Conservation (phyloP, 2,888 invertebrate species). For the Drosophila lacicola region DNA sequence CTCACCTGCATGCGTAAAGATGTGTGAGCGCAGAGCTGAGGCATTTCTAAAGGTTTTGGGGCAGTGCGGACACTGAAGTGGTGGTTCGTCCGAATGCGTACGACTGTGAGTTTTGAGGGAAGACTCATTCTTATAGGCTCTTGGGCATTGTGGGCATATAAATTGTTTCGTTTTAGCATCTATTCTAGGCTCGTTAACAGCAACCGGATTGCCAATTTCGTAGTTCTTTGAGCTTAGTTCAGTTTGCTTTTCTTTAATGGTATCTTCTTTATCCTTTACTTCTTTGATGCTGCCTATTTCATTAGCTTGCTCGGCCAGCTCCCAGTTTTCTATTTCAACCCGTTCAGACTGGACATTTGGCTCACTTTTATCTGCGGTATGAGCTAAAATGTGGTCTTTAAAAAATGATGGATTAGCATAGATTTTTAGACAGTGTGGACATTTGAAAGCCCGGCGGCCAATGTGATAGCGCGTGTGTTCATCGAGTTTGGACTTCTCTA, state of each 20-base stretch:
- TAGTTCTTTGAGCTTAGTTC: background rate
- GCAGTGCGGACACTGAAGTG: slow-evolving; percentile 47
- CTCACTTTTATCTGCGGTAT: background rate
- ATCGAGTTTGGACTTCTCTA: slow-evolving; percentile 27
- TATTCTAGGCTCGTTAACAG: background rate
- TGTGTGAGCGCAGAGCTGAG: slow-evolving; percentile 20
- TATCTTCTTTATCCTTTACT: slow-evolving; percentile 3
- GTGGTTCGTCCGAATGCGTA: slow-evolving; percentile 29
- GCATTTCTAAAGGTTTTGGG: slow-evolving; percentile 27
- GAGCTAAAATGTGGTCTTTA: slow-evolving; percentile 24
- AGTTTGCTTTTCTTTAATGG: background rate
- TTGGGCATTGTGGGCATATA: slow-evolving; percentile 30
- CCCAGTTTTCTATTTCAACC: slow-evolving; percentile 35
- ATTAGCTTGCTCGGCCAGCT: slow-evolving; percentile 13
- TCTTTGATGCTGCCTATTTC: slow-evolving; percentile 37
- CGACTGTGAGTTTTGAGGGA: slow-evolving; percentile 40
- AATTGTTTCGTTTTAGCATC: slow-evolving; percentile 21
- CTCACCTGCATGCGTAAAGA: background rate
- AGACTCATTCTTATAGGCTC: slow-evolving; percentile 27
- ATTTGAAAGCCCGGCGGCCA: slow-evolving; percentile 37
- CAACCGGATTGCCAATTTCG: too few relatives aligned
- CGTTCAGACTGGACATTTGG: slow-evolving; percentile 27
- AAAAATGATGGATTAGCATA: slow-evolving; percentile 39
- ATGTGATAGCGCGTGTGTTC: slow-evolving; percentile 35
- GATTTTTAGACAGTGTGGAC: slow-evolving; percentile 33